A percentile compares a stretch with the other conserved stretches of the same genome.
Evolutionary conservation across 2,113 vertebrate species (phyloP).

Genomic region (Bubo blakistoni): DNA sequence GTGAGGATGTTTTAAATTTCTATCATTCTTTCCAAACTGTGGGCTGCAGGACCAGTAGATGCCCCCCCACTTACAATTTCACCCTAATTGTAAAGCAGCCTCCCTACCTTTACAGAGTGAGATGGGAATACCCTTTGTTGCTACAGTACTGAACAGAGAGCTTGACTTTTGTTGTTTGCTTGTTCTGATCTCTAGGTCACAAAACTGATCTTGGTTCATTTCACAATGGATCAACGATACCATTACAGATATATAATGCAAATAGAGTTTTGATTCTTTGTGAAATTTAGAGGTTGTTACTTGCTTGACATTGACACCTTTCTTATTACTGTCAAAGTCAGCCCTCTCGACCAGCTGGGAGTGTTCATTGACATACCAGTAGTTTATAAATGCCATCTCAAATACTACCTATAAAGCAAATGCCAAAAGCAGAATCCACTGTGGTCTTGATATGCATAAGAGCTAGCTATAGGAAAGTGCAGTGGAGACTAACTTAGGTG

Average conservation of each 20-base stretch:
- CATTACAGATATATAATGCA: background rate
- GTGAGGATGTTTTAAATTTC: background rate
- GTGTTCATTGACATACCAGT: background rate
- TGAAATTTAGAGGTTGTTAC: background rate
- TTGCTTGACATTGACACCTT: background rate
- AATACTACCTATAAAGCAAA: background rate
- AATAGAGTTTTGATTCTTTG: background rate
- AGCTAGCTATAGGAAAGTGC: background rate
- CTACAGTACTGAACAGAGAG: background rate
- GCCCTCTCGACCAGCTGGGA: background rate
- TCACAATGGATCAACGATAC: background rate
- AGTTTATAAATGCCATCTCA: background rate
- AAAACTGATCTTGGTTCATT: background rate
- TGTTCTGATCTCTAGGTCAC: background rate
- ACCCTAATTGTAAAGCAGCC: background rate
- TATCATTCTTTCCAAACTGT: background rate
- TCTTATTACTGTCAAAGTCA: background rate
- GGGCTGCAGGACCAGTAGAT: background rate
- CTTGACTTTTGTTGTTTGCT: background rate
- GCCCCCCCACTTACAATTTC: background rate
- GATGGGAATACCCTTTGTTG: background rate
- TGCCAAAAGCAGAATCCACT: background rate
- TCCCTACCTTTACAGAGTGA: background rate
- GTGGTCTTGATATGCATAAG: rapidly evolving
- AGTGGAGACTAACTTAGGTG: background rate